Evolutionary conservation across 2,113 vertebrate genomes (phyloP).

Genomic region (Carlito syrichta): DNA sequence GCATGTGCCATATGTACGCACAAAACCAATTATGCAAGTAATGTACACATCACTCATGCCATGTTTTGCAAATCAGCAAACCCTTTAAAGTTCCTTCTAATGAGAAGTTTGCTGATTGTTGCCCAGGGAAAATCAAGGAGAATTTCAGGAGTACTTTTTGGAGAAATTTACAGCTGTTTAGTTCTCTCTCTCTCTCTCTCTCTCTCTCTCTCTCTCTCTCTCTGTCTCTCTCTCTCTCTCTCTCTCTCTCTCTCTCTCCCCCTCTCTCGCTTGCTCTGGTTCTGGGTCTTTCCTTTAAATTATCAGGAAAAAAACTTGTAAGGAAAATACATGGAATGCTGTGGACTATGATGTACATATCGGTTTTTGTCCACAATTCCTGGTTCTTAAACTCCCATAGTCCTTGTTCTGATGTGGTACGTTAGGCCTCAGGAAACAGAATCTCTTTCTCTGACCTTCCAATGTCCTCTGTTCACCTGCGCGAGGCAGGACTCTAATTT

Average conservation of each 20-base stretch:
- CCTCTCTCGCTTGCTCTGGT: background rate
- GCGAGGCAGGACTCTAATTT: too few relatives aligned
- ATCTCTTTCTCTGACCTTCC: too few relatives aligned
- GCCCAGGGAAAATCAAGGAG: slow-evolving; percentile 50
- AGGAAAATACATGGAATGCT: background rate
- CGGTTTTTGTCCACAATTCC: too few relatives aligned
- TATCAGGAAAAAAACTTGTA: background rate
- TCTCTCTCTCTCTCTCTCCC: background rate
- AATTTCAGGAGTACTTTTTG: slow-evolving; percentile 23
- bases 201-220: background rate
- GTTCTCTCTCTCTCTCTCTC: background rate
- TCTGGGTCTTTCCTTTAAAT: background rate
- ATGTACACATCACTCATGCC: slow-evolving; percentile 58
- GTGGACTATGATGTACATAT: too few relatives aligned
- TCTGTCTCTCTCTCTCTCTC: background rate
- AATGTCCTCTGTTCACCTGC: too few relatives aligned
- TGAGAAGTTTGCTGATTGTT: slow-evolving; percentile 71
- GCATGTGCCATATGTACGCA: slow-evolving; percentile 52
- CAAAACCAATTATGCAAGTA: slow-evolving; percentile 74
- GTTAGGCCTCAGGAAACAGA: too few relatives aligned
- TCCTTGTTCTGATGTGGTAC: too few relatives aligned
- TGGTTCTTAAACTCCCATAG: too few relatives aligned
- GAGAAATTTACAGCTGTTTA: slow-evolving; percentile 2
- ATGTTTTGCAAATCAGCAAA: slow-evolving; percentile 75
- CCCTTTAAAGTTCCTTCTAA: slow-evolving; percentile 69